These are phyloP conservation scores for Gallinago undulata DNA, from an alignment of 2,113 vertebrate species.

Conservation along the genomic window DNA sequence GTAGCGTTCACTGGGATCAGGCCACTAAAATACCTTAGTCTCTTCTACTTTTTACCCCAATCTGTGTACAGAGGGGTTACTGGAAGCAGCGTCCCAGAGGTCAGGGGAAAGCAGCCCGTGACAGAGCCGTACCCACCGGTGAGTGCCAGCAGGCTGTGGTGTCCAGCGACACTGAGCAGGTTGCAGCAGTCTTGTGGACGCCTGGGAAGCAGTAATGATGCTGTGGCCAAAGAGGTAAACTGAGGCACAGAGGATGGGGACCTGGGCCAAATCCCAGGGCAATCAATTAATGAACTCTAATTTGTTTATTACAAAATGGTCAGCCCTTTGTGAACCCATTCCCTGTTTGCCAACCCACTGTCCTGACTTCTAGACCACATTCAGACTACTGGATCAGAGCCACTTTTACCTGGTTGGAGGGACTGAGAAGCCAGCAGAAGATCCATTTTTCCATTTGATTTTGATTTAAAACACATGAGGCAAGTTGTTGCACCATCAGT, in stretches of 20 bases:
- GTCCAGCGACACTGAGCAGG: background rate
- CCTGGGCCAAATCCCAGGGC: background rate
- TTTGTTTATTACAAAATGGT: background rate
- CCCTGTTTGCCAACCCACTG: background rate
- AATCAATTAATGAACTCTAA: background rate
- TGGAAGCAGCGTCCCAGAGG: background rate
- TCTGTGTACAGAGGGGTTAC: background rate
- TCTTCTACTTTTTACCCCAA: background rate
- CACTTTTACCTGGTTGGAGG: background rate
- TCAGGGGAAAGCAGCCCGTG: background rate
- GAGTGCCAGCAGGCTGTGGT: background rate
- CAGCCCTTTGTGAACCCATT: background rate
- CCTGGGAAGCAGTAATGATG: background rate
- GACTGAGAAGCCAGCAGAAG: background rate
- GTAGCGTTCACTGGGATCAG: rapidly evolving
- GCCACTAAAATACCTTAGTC: background rate
- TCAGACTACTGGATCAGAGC: background rate
- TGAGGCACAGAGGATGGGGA: background rate
- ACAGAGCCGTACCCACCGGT: background rate
- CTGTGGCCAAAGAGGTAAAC: background rate
- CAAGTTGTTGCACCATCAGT: background rate
- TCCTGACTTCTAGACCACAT: background rate
- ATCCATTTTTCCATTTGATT: background rate
- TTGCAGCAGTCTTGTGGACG: background rate
- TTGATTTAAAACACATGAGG: background rate